A percentile compares a stretch with the other conserved stretches of the same genome.
These are phyloP conservation scores for Pocillopora meandrina DNA, from an alignment of 92 coral and sea anemone species.

Conservation along the genomic window DNA sequence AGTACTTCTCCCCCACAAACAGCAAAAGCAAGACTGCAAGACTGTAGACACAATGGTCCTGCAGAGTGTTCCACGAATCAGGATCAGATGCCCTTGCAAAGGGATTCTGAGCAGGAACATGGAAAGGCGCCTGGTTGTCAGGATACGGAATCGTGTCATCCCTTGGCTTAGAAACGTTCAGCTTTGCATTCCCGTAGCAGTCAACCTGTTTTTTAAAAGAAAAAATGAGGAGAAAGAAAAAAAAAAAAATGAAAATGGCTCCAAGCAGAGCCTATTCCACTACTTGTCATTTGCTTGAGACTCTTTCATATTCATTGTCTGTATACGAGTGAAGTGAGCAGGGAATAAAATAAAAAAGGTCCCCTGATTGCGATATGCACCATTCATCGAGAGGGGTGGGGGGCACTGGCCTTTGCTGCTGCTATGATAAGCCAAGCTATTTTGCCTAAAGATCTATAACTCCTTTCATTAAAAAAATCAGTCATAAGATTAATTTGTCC, in stretches of 20 bases:
- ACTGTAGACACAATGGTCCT: constrained; percentile 60
- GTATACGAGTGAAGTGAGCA: no score
- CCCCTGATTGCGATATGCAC: no score
- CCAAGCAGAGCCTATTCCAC: no score
- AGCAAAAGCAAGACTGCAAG: constrained; percentile 69
- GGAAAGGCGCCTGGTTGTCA: constrained; percentile 69
- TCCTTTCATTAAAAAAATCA: no score
- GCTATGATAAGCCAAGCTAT: no score
- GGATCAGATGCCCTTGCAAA: constrained; percentile 21
- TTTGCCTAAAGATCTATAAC: no score
- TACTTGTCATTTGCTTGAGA: no score
- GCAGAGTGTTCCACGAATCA: constrained; percentile 13
- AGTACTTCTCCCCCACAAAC: constrained; percentile 48
- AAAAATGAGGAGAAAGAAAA: no score
- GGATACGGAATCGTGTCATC: constrained; percentile 70
- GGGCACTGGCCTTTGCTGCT: no score
- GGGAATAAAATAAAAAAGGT: background rate
- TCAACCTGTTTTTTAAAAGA: constrained; percentile 33
- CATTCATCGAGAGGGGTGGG: background rate
- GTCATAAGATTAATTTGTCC: no score
- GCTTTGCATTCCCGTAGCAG: constrained; percentile 30
- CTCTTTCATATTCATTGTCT: no score
- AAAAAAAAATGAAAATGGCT: no score
- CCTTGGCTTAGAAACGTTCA: constrained; percentile 70
- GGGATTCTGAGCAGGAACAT: constrained; percentile 49